Base-by-base conservation (phyloP, 2,113 vertebrate species). In the Paraplagusia blochii region DNA sequence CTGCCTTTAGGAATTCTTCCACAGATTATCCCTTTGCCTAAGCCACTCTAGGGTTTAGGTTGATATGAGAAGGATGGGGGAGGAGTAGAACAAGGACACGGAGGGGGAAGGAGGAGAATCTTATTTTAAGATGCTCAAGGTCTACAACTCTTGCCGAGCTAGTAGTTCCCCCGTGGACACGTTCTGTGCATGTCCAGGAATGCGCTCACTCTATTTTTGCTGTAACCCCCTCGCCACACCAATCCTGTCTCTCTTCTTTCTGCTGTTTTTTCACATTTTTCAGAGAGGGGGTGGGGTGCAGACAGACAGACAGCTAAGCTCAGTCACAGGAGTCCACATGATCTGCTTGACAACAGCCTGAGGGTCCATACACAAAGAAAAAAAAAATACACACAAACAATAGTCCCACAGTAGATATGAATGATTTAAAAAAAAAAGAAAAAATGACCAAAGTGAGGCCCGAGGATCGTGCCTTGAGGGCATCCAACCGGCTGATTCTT, bases 311-410 rank as follows among this genome's bases (percentile, higher is more conserved):
- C 87, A 85, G 79, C 59, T 62, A 57, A 70, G 75, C 55, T n/a
- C 80, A 66, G 74, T 72, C 71, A 47, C 61, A 51, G 61, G 69
- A 74, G 69, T 60, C 76, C 58, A 66, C 47, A 12, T 72, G 68
- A 79, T 82, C 79, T 80, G 72, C 79, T 71, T 85, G 83, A 88
- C 85, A 86, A 85, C 83, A 87, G 85, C 74, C 80, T 52, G 58
- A 75, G 77, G 81, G 79, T 56, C 62, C 55, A 58, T 72, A 76
- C 72, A 69, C 57, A 53, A 39, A 53, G 43, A 53, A 58, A 60
- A 53, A 58, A 60, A 72, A 64, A 35, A 62, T 44, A 69, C 53
- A 66, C 17, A 58, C 61, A 44, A 16, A 44, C 15, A 16, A 63
- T 19, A 72, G 59, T 47, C 66, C 65, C 54, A 72, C 76, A 40